Evolutionary conservation across 2,113 vertebrate species (phyloP), one percentile per base, ranked within the genome.

Genomic region (Arizona elegans): DNA sequence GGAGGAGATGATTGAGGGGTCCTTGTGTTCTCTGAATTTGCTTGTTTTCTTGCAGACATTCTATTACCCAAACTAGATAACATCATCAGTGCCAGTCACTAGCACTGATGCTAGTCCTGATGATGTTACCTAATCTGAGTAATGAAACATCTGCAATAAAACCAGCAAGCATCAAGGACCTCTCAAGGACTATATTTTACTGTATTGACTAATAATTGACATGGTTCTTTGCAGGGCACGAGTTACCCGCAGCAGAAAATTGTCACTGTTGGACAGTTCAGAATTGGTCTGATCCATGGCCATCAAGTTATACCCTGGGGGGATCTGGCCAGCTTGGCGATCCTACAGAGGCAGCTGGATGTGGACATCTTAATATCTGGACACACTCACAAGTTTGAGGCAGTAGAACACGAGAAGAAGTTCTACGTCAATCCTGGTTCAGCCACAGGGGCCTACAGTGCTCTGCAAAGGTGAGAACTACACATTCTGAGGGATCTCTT

Each of bases 381-480:
- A 89, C 99, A 99, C 94, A 99, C 99, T 19, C 99, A 99, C 96
- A 99, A 99, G 96, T 99, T 99, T 81, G 99, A 99, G 97, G 99
- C 99, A 0, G 98, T 99, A 59, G 99, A 99, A 96, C 99, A 99
- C 1, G 99, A 99, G 96, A 99, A 99, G 97, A 99, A 99, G 96
- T 99, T 99, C 97, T 99, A 99, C 95, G 99, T 99, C 96, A 99
- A 99, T 95, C 99, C 99, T 0, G 99, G 99, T 59, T 99, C 99
- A 91, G 99, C 99, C 93, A 99, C 99, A 23, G 99, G 99, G 94
- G 99, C 99, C 29, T 99, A 99, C 97, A 99, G 98, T 88, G 98
- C 99, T 95, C 98, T 99, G 97, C 99, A 99, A 97, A 98, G 98
- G 99, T 99, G 96, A 97, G 97, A 97, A 29, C 52, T 90, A 53